A percentile compares a stretch with the other conserved stretches of the same genome.
These are phyloP conservation scores for Leptonema lineaticorne DNA, from an alignment of 1,140 invertebrate genomes.

Conservation along the genomic window DNA sequence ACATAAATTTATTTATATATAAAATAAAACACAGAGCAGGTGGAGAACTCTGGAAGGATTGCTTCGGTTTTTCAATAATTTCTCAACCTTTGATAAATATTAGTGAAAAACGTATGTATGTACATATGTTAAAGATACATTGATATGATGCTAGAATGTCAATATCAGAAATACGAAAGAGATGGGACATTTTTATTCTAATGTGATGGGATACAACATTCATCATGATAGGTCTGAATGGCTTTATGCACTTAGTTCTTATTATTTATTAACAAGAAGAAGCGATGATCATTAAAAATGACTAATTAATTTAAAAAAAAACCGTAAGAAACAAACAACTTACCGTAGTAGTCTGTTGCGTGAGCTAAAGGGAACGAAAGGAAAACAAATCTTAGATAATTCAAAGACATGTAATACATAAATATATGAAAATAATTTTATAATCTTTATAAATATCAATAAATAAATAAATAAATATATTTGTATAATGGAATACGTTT, in stretches of 20 bases:
- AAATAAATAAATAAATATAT: too few species aligned
- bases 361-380: conserved; percentile 80
- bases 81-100: neutral
- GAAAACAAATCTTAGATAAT: conserved; percentile 49
- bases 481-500: too few species aligned
- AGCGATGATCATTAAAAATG: conserved; percentile 7
- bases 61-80: conserved; percentile 42
- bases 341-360: conserved; percentile 98
- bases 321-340: conserved; percentile 64
- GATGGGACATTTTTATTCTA: neutral
- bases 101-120: conserved; percentile 17
- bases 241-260: conserved; percentile 27
- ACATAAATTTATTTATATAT: too few species aligned
- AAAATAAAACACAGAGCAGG: conserved; percentile 34
- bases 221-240: conserved; percentile 12
- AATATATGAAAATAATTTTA: too few species aligned
- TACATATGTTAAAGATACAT: conserved; percentile 7
- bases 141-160: neutral
- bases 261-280: conserved; percentile 24
- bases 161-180: neutral
- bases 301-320: conserved; percentile 1
- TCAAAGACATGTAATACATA: conserved; percentile 11
- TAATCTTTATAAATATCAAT: too few species aligned
- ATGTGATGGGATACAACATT: neutral
- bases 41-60: conserved; percentile 59